Conservation (phyloP, 2,888 invertebrate species). For the Melipona beecheii region DNA sequence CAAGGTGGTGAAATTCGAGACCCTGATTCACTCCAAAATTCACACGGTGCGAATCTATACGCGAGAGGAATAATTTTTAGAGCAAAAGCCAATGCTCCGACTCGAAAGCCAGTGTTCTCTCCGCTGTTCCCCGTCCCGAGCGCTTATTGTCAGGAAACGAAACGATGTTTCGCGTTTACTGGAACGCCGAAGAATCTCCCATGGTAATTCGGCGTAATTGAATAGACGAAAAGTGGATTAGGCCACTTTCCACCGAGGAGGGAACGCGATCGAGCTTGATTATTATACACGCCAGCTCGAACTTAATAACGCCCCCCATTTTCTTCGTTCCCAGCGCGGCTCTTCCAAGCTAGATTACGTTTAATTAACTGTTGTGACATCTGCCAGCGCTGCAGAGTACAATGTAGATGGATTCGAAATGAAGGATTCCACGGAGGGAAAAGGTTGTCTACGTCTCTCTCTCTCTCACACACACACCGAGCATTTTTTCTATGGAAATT, state of each 20-base stretch:
- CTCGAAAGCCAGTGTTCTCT: too few species aligned
- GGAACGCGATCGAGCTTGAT: slow-evolving; percentile 61
- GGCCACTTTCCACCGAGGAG: slow-evolving; percentile 58
- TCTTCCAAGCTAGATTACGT: slow-evolving; percentile 32
- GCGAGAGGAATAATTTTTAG: too few species aligned
- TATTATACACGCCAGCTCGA: slow-evolving; percentile 39
- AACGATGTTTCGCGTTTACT: not conserved
- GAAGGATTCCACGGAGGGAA: not conserved
- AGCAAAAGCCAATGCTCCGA: too few species aligned
- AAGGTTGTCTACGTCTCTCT: not conserved
- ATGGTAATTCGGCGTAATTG: slow-evolving; percentile 34
- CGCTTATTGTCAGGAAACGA: too few species aligned
- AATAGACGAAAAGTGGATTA: slow-evolving; percentile 63
- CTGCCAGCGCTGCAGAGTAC: slow-evolving; percentile 5
- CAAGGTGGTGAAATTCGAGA: too few species aligned
- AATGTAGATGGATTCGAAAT: slow-evolving; percentile 38
- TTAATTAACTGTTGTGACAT: slow-evolving; percentile 58
- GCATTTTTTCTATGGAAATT: not conserved
- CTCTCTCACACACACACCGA: not conserved
- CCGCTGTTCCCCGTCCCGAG: too few species aligned
- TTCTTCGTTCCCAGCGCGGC: slow-evolving; percentile 27
- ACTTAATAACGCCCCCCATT: slow-evolving; percentile 62
- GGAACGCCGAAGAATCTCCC: not conserved
- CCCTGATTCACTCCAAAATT: too few species aligned
- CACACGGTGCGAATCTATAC: too few species aligned